A percentile compares a stretch with the other conserved stretches of the same genome.
These are phyloP conservation scores for Drosophila nikananu DNA, from an alignment of 1,140 invertebrate genomes.

Conservation along the genomic window DNA sequence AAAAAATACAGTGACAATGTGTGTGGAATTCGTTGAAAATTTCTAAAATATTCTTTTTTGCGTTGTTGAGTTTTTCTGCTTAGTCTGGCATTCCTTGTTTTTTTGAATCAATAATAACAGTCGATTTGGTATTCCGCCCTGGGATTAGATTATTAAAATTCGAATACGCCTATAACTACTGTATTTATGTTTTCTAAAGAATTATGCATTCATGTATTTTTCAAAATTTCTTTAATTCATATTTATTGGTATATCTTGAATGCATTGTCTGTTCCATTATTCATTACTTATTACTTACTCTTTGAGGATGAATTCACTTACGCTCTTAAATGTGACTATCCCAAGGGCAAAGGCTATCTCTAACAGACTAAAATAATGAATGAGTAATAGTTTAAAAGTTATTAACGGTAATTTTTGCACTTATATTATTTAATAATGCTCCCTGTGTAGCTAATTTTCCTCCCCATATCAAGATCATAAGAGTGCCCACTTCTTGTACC, in stretches of 20 bases:
- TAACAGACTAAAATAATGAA: neutral
- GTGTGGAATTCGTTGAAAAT: neutral
- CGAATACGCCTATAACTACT: neutral
- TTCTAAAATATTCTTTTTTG: neutral
- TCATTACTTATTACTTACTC: neutral
- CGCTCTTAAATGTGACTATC: neutral
- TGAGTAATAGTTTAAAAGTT: neutral
- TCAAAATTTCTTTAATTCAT: neutral
- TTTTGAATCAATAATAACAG: neutral
- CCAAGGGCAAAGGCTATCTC: neutral
- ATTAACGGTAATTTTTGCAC: too few species aligned
- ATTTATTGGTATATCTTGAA: neutral
- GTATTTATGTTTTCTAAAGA: too few species aligned
- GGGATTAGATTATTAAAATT: too few species aligned
- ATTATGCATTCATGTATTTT: neutral
- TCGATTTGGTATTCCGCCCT: neutral
- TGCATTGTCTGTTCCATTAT: too few species aligned
- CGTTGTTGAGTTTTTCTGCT: too few species aligned
- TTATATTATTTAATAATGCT: neutral
- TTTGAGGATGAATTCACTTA: neutral
- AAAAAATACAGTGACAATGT: too few species aligned
- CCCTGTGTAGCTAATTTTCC: neutral
- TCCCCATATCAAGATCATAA: constrained; percentile 3
- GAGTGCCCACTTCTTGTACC: constrained; percentile 16
- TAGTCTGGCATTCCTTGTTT: neutral